These are phyloP conservation scores for Caradrina kadenii DNA, from an alignment of 2,888 invertebrate species.

Conservation along the genomic window DNA sequence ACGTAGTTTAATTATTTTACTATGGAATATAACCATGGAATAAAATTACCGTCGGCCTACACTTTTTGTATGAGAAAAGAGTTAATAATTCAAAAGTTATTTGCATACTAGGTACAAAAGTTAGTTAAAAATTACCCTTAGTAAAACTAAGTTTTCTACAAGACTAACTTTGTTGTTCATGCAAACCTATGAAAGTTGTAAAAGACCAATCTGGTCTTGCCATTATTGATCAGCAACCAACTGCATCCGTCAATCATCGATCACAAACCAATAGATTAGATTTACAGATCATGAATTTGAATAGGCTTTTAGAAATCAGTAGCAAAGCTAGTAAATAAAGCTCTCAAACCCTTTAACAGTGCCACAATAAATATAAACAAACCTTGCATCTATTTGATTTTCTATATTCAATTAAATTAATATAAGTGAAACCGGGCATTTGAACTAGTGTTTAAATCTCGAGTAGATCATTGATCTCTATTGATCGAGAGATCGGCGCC, in stretches of 20 bases:
- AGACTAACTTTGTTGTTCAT: neutral
- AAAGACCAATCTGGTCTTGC: neutral
- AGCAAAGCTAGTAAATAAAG: slow-evolving; percentile 32
- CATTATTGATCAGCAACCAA: slow-evolving; percentile 10
- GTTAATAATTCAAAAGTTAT: too few relatives aligned
- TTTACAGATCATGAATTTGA: slow-evolving; percentile 44
- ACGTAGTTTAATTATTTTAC: too few relatives aligned
- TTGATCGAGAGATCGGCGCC: slow-evolving; percentile 82
- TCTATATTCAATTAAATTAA: slow-evolving; percentile 42
- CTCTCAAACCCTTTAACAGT: slow-evolving; percentile 16
- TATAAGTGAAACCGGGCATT: slow-evolving; percentile 54
- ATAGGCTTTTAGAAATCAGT: slow-evolving; percentile 27
- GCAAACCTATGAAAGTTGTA: neutral
- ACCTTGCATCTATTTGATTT: slow-evolving; percentile 29
- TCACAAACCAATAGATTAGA: slow-evolving; percentile 19
- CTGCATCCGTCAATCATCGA: slow-evolving; percentile 4
- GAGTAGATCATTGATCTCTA: slow-evolving; percentile 87
- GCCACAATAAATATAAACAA: slow-evolving; percentile 40
- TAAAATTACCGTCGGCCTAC: too few relatives aligned
- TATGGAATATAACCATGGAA: too few relatives aligned
- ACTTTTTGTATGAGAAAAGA: too few relatives aligned
- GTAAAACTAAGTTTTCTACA: too few relatives aligned
- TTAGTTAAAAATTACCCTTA: too few relatives aligned
- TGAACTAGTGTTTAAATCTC: slow-evolving; percentile 85
- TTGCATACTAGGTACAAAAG: too few relatives aligned